phyloP scores from a whole-genome alignment of 2,888 invertebrate genomes.

The Cremastobaeus sp. region DNA sequence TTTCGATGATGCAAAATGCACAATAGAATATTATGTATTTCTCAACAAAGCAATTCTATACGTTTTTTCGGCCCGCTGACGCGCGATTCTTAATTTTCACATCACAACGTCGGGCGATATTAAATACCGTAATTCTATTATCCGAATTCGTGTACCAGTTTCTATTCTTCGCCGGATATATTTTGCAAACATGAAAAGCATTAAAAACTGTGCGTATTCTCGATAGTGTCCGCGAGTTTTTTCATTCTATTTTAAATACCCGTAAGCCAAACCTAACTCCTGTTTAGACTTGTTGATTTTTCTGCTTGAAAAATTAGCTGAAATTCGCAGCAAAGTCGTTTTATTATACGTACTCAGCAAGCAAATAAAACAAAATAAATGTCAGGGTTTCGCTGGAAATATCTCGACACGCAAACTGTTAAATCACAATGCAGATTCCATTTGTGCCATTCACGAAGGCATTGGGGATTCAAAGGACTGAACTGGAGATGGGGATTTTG shows the following conservation, averaged over 20 bases:
- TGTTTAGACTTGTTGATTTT: no score
- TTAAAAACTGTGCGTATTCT: no score
- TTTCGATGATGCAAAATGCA: slow-evolving; percentile 39
- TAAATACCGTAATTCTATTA: slow-evolving; percentile 44
- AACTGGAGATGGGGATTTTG: slow-evolving; percentile 51
- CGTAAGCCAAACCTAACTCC: no score
- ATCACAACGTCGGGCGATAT: slow-evolving; percentile 21
- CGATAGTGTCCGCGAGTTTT: no score
- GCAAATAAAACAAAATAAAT: no score
- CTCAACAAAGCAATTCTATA: slow-evolving; percentile 39
- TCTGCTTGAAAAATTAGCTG: no score
- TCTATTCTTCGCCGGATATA: slow-evolving; percentile 16
- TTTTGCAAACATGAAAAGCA: no score
- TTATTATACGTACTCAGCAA: no score
- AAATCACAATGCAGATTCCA: slow-evolving; percentile 47
- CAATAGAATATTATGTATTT: slow-evolving; percentile 43
- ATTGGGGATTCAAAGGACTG: slow-evolving; percentile 9
- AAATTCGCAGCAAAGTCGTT: no score
- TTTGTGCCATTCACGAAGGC: slow-evolving; percentile 26
- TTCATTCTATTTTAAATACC: no score
- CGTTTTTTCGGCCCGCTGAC: slow-evolving; percentile 44
- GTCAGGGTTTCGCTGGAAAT: slow-evolving; percentile 15
- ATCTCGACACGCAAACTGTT: slow-evolving; percentile 32
- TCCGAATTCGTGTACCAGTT: slow-evolving; percentile 23
- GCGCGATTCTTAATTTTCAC: slow-evolving; percentile 28